These are phyloP conservation scores for Synanthedon vespiformis DNA, from an alignment of 2,888 invertebrate genomes.

Conservation along the genomic window DNA sequence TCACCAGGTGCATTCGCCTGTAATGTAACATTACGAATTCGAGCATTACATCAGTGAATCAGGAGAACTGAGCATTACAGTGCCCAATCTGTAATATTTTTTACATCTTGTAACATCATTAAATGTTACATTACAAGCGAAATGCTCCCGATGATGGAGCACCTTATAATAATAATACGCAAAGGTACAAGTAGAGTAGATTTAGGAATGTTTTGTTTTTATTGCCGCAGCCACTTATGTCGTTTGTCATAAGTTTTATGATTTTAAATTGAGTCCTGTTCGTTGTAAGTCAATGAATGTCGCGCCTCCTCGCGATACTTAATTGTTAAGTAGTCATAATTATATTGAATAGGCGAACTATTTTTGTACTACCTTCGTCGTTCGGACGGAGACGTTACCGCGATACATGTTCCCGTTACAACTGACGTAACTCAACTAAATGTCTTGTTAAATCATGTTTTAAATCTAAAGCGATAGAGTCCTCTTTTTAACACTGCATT, in stretches of 20 bases:
- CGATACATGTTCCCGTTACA: conserved; percentile 39
- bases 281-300: conserved; percentile 18
- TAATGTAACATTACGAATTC: too few species aligned
- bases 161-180: too few species aligned
- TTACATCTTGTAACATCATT: too few species aligned
- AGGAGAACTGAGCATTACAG: too few species aligned
- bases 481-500: conserved; percentile 14
- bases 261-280: background rate
- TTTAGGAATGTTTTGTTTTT: conserved; percentile 20
- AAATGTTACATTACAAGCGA: too few species aligned
- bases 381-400: conserved; percentile 60
- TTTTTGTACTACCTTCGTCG: conserved; percentile 65
- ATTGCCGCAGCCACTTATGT: conserved; percentile 2
- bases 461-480: background rate
- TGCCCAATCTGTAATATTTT: too few species aligned
- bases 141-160: too few species aligned
- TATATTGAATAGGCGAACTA: conserved; percentile 67
- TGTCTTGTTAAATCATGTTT: background rate
- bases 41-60: too few species aligned
- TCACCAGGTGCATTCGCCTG: too few species aligned
- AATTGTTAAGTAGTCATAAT: conserved; percentile 69
- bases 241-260: background rate
- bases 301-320: conserved; percentile 55
- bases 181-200: conserved; percentile 6
- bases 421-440: conserved; percentile 14